A percentile compares a stretch with the other conserved stretches of the same genome.
Conservation (phyloP, 2,797 vertebrate genomes). For the Pyrocephalus nanus region DNA sequence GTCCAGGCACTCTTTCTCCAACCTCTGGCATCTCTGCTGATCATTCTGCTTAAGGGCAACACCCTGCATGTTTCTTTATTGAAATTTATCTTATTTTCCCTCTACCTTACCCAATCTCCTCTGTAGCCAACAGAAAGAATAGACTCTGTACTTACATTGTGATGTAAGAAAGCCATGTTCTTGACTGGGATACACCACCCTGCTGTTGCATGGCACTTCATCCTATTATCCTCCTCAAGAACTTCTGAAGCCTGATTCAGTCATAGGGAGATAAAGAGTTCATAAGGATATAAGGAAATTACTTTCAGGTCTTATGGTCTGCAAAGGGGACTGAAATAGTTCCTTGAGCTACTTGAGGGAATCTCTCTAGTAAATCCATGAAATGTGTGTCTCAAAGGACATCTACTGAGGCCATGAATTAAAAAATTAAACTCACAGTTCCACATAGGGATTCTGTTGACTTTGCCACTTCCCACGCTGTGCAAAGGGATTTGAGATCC, state of each 20-base stretch:
- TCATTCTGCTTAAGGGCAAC: background rate
- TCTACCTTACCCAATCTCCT: background rate
- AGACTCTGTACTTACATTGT: background rate
- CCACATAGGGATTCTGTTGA: background rate
- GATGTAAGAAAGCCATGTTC: background rate
- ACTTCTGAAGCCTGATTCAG: background rate
- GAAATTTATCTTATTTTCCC: background rate
- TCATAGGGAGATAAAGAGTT: background rate
- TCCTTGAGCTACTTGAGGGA: background rate
- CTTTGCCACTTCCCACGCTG: conserved; percentile 11
- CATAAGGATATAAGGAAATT: background rate
- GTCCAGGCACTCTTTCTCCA: background rate
- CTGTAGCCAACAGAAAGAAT: background rate
- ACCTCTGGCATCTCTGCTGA: background rate
- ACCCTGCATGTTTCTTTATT: background rate
- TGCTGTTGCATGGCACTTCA: background rate
- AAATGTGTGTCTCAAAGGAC: background rate
- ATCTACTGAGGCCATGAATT: background rate
- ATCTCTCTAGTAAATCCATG: background rate
- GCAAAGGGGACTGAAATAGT: background rate
- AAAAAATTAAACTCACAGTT: background rate
- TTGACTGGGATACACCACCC: background rate
- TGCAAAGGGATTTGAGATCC: conserved; percentile 6
- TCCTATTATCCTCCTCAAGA: background rate
- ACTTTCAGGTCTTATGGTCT: background rate